Evolutionary conservation across 2,888 invertebrate genomes (phyloP), one percentile per base, ranked within the genome.

Genomic region (Mesorhabditis spiculigera): DNA sequence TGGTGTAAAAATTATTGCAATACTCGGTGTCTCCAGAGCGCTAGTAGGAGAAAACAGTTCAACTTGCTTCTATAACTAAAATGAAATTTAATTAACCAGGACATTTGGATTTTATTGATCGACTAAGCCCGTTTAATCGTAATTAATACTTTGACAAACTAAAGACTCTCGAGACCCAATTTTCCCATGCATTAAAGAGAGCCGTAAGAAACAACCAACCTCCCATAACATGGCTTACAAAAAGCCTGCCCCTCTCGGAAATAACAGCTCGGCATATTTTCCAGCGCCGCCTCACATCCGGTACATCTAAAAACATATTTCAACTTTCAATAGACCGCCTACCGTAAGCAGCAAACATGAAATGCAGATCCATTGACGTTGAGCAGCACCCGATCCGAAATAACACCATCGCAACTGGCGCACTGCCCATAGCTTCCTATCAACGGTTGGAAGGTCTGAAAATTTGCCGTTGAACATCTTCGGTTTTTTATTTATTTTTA

Each of bases 151-250:
- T 28, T 28, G 28, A 28, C 28, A 28, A 28, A 28, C 28, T 28
- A 1, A 28, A 28, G 28, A 28, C 28, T 28, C 28, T 3, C 28
- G 28, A 28, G 28, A 28, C 28, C 28, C 28, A 28, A 28, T 28
- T 28, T 28, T 28, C 28, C 28, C 28, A 28, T 28, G 28, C 28
- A 28, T 28, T 28, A 28, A 28, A 28, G 28, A 28, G 28, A 28
- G 28, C 5, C 5, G 6, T 41, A 5, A 5, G 45, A 45, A 65
- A 45, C 13, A 64, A 76, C 77, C 65, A 64, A 82, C 82, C 74
- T 72, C 44, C 65, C 68, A 71, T 84, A 84, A 67, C 83, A 85
- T 16, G 43, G 58, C 71, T 80, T 82, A 74, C 84, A 84, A 74
- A 72, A 81, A 62, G 78, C 68, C 43, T 65, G 68, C 42, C 73